phyloP scores from a whole-genome alignment of 2,888 invertebrate genomes.

The Eueremaeus valkanovi region DNA sequence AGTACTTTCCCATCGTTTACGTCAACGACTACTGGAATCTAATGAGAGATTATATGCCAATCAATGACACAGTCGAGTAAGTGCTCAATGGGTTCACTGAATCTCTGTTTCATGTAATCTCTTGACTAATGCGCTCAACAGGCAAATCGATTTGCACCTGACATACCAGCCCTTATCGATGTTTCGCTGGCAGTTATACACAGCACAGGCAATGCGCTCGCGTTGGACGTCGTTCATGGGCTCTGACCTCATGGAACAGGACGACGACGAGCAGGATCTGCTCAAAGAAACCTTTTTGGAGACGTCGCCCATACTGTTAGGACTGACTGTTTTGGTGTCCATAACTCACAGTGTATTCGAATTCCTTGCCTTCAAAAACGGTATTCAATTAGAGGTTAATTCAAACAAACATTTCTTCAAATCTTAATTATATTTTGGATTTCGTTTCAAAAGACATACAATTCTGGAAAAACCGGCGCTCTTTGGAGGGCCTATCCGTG shows the following conservation, averaged over 20 bases:
- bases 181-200: conserved; percentile 97
- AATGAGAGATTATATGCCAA: conserved; percentile 84
- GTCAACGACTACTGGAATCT: conserved; percentile 99
- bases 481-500: conserved; percentile 93
- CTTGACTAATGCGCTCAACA: conserved; percentile 45
- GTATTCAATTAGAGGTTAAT: conserved; percentile 52
- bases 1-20: conserved; percentile 89
- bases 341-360: conserved; percentile 96
- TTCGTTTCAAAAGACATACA: too few species aligned
- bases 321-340: conserved; percentile 82
- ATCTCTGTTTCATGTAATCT: neutral
- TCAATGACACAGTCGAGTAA: conserved; percentile 75
- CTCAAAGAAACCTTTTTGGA: conserved; percentile 82
- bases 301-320: conserved; percentile 92
- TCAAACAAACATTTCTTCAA: too few species aligned
- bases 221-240: conserved; percentile 69
- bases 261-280: conserved; percentile 64
- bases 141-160: conserved; percentile 61
- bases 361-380: conserved; percentile 97
- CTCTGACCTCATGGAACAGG: conserved; percentile 61
- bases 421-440: too few species aligned
- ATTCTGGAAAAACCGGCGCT: conserved; percentile 97
- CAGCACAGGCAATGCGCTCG: conserved; percentile 88
- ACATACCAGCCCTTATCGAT: conserved; percentile 76
- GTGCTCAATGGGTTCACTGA: conserved; percentile 44